Percentiles rank a stretch among this genome's conserved stretches.
Conservation (phyloP, 2,888 invertebrate genomes). For the Pristionchus arcanus region DNA sequence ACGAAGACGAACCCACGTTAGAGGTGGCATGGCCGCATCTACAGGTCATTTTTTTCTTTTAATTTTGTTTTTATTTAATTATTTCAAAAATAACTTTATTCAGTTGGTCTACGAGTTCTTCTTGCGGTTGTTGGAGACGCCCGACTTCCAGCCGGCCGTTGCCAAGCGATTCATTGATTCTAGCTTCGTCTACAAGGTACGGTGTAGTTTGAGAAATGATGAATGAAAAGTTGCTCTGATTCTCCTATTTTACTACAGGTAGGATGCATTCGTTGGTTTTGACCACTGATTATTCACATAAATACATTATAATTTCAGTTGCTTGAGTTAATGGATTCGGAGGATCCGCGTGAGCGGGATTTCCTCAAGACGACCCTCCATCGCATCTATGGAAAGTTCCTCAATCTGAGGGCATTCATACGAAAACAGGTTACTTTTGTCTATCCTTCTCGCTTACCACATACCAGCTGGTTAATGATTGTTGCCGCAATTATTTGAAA, state of each 20-base stretch:
- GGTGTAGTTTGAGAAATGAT: not conserved
- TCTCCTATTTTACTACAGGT: too few species aligned
- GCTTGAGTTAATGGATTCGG: slow-evolving; percentile 98
- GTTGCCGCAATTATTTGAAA: not conserved
- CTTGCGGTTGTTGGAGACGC: slow-evolving; percentile 89
- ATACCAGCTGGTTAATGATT: not conserved
- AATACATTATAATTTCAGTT: slow-evolving; percentile 84
- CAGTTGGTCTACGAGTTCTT: slow-evolving; percentile 86
- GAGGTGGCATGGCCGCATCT: slow-evolving; percentile 85
- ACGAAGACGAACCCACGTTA: slow-evolving; percentile 95
- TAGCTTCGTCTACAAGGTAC: slow-evolving; percentile 92
- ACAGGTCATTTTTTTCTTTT: slow-evolving; percentile 60
- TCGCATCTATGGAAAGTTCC: slow-evolving; percentile 98
- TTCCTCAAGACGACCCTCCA: slow-evolving; percentile 98
- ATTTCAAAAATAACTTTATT: too few species aligned
- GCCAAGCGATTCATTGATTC: slow-evolving; percentile 96
- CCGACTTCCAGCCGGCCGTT: slow-evolving; percentile 92
- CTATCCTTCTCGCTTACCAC: not conserved
- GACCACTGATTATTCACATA: too few species aligned
- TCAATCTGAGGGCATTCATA: slow-evolving; percentile 90
- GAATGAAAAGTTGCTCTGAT: too few species aligned
- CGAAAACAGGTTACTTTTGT: slow-evolving; percentile 14
- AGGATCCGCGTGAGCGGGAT: slow-evolving; percentile 98
- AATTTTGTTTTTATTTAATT: not conserved
- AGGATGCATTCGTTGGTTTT: too few species aligned